These are phyloP conservation scores for Cantharis rufa DNA, from an alignment of 2,888 invertebrate species.

Conservation along the genomic window DNA sequence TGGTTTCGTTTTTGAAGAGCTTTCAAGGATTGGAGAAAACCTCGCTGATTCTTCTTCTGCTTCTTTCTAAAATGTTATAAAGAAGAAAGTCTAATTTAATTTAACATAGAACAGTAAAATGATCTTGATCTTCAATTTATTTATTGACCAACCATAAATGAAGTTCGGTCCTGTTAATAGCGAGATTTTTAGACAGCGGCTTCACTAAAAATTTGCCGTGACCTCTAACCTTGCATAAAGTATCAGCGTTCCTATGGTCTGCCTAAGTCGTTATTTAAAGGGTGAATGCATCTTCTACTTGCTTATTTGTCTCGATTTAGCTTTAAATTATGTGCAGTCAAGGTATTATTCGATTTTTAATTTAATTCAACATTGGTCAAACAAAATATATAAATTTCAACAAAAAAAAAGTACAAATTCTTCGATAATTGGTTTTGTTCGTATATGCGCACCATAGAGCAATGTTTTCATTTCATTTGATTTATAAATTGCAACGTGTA, in stretches of 20 bases:
- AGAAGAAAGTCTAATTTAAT: too few species aligned
- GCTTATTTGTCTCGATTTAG: conserved; percentile 24
- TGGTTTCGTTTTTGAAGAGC: too few species aligned
- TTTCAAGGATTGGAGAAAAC: too few species aligned
- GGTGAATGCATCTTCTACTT: conserved; percentile 23
- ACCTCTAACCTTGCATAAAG: conserved; percentile 2
- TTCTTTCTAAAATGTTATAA: too few species aligned
- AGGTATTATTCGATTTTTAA: neutral
- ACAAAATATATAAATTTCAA: neutral
- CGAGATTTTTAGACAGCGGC: conserved; percentile 10
- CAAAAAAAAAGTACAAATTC: neutral
- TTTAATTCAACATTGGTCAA: neutral
- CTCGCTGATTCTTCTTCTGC: too few species aligned
- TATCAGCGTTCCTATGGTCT: conserved; percentile 17
- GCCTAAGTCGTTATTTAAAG: conserved; percentile 18
- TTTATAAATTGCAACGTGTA: conserved; percentile 11
- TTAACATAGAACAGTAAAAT: too few species aligned
- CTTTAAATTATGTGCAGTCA: conserved; percentile 8
- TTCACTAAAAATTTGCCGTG: conserved; percentile 22
- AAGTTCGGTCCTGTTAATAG: conserved; percentile 8
- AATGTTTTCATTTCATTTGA: conserved; percentile 12
- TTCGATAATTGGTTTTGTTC: neutral
- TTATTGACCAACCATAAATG: neutral
- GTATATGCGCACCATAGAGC: neutral
- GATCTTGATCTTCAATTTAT: neutral